Percentiles rank a stretch among this genome's conserved stretches.
Conservation (phyloP, 1,140 invertebrate species). For the Calycopis cecrops region DNA sequence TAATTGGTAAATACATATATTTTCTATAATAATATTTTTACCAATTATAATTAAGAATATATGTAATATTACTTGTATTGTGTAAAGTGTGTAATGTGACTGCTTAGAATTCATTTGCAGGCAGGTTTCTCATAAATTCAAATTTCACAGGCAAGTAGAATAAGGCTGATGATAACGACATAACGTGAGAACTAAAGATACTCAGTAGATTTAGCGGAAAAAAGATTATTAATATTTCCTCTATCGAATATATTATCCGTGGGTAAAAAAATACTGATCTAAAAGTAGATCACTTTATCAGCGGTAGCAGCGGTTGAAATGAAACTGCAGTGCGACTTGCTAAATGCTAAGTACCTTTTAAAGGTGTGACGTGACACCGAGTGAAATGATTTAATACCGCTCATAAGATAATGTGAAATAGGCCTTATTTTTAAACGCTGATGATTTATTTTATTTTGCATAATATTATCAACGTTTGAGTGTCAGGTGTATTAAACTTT, state of each 20-base stretch:
- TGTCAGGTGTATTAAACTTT: too few species aligned
- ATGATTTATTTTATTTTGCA: not conserved
- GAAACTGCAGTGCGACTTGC: conserved; percentile 29
- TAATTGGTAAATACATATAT: too few species aligned
- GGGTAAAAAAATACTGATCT: conserved; percentile 16
- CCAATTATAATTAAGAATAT: too few species aligned
- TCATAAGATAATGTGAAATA: conserved; percentile 12
- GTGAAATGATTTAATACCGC: conserved; percentile 35
- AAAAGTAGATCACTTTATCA: conserved; percentile 27
- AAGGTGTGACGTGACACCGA: conserved; percentile 29
- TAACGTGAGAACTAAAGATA: conserved; percentile 20
- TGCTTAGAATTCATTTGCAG: too few species aligned
- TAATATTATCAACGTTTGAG: too few species aligned
- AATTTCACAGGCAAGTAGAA: too few species aligned
- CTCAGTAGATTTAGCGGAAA: conserved; percentile 15
- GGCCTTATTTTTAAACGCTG: not conserved
- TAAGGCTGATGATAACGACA: not conserved
- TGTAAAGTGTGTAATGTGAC: too few species aligned
- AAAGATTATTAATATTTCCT: conserved; percentile 22
- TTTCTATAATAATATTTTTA: too few species aligned
- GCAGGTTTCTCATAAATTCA: too few species aligned
- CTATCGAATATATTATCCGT: conserved; percentile 8
- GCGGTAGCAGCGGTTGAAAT: conserved; percentile 42
- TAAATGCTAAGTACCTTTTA: conserved; percentile 30
- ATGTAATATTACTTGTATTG: too few species aligned